Evolutionary conservation across 2,888 invertebrate genomes (phyloP).

Genomic region (Diadegma fenestrale): DNA sequence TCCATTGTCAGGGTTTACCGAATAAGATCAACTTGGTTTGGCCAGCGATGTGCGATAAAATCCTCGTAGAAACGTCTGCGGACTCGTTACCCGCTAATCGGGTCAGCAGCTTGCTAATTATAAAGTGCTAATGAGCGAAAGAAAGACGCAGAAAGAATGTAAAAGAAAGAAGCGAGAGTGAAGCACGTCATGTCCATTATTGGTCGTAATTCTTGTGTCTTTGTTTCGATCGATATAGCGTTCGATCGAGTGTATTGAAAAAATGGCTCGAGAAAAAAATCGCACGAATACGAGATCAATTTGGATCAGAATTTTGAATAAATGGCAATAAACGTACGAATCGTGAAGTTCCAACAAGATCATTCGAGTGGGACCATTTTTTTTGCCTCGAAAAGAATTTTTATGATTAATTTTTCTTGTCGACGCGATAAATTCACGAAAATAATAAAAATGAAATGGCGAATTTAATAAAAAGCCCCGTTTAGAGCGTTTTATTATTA

Average conservation of each 20-base stretch:
- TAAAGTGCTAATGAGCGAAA: slow-evolving; percentile 78
- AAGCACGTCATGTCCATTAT: slow-evolving; percentile 8
- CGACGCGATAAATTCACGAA: neutral
- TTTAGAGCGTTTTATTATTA: slow-evolving; percentile 46
- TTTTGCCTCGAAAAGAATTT: no score
- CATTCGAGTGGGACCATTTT: neutral
- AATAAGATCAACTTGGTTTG: slow-evolving; percentile 28
- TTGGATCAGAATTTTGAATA: neutral
- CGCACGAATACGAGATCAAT: neutral
- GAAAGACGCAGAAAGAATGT: slow-evolving; percentile 31
- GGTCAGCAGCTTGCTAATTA: slow-evolving; percentile 79
- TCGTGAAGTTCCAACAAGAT: neutral
- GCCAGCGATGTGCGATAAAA: slow-evolving; percentile 73
- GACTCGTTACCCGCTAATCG: slow-evolving; percentile 79
- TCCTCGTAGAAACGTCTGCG: slow-evolving; percentile 26
- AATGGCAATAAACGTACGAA: neutral
- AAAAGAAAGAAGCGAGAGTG: slow-evolving; percentile 30
- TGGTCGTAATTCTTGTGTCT: slow-evolving; percentile 33
- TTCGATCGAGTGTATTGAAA: neutral
- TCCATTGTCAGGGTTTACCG: slow-evolving; percentile 24
- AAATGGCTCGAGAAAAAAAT: no score
- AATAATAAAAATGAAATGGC: slow-evolving; percentile 31
- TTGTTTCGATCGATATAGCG: slow-evolving; percentile 23
- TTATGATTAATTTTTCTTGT: neutral
- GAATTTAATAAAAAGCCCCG: slow-evolving; percentile 10